A percentile compares a stretch with the other conserved stretches of the same genome.
Evolutionary conservation across 2,797 vertebrate species (phyloP).

Genomic region (Odontamblyopus lacepedii): DNA sequence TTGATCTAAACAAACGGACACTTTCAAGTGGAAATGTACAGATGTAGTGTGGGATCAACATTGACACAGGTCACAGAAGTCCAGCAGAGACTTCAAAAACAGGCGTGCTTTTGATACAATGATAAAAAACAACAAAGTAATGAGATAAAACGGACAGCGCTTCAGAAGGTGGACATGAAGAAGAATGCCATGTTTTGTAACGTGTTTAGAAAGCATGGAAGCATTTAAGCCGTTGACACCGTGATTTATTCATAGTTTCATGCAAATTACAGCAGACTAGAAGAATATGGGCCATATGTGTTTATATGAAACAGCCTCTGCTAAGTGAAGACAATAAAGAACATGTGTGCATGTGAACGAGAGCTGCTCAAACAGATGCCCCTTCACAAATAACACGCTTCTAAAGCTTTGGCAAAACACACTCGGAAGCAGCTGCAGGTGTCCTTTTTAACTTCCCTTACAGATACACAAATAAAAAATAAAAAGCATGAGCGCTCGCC

Average conservation of each 20-base stretch:
- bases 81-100: conserved; percentile 47
- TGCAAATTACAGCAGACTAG: conserved; percentile 21
- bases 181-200: not conserved
- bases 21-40: conserved; percentile 73
- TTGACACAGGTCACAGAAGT: conserved; percentile 32
- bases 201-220: conserved; percentile 1
- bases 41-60: conserved; percentile 39
- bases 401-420: conserved; percentile 35
- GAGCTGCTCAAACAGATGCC: conserved; percentile 9
- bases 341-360: conserved; percentile 46
- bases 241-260: conserved; percentile 12
- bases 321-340: conserved; percentile 43
- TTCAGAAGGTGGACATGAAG: not conserved
- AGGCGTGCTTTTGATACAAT: conserved; percentile 23
- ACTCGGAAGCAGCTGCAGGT: conserved; percentile 50
- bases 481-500: conserved; percentile 5
- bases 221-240: conserved; percentile 8
- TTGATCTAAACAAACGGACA: conserved; percentile 58
- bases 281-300: conserved; percentile 39
- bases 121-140: conserved; percentile 18
- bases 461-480: conserved; percentile 30
- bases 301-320: conserved; percentile 33
- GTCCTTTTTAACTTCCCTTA: conserved; percentile 27
- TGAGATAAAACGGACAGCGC: conserved; percentile 8
- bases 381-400: conserved; percentile 23